These are phyloP conservation scores for Rhopalosiphum nymphaeae DNA, from an alignment of 2,888 invertebrate genomes.

Conservation along the genomic window DNA sequence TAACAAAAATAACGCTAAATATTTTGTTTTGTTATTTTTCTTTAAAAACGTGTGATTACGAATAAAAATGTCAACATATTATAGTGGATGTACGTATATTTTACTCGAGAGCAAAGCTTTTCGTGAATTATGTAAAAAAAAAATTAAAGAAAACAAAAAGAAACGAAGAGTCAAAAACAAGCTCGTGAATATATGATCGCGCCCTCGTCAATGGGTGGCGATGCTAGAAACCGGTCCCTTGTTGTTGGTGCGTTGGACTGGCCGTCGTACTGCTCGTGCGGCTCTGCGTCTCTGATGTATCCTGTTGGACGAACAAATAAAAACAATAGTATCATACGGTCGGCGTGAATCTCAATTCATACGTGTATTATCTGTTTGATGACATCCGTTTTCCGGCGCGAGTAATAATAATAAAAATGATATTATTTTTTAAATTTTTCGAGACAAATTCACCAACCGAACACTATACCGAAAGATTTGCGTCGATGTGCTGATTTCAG, in stretches of 20 bases:
- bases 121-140: constrained; percentile 53
- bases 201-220: background rate
- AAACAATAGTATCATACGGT: background rate
- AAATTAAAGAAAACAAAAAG: constrained; percentile 21
- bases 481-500: background rate
- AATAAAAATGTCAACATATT: constrained; percentile 28
- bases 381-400: background rate
- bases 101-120: constrained; percentile 53
- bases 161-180: constrained; percentile 53
- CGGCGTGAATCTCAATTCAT: no score
- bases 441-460: background rate
- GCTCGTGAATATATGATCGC: constrained; percentile 55
- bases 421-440: background rate
- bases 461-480: background rate
- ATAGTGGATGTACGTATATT: constrained; percentile 25
- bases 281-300: constrained; percentile 58
- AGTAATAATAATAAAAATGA: background rate
- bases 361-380: background rate
- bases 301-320: background rate
- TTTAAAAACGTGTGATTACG: constrained; percentile 30
- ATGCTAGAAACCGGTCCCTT: constrained; percentile 57
- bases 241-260: constrained; percentile 53
- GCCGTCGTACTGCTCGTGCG: constrained; percentile 48
- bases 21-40: background rate
- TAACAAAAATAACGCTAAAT: constrained; percentile 57